Conservation (phyloP, 2,888 invertebrate genomes). For the Apodemia hepburni region DNA sequence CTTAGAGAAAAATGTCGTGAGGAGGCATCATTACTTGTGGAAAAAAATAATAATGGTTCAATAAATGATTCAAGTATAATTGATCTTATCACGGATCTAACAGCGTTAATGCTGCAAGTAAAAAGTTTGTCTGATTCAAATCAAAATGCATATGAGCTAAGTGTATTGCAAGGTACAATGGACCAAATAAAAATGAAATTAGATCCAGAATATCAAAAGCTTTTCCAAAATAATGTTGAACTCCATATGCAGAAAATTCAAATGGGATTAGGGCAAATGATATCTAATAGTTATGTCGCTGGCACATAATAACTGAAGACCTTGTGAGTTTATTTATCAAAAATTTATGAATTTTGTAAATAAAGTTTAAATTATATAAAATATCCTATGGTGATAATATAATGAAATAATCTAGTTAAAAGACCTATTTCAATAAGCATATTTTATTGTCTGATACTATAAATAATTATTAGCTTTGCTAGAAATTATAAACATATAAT, state of each 20-base stretch:
- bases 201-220: constrained; percentile 85
- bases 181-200: constrained; percentile 92
- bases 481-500: not conserved
- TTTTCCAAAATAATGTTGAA: constrained; percentile 94
- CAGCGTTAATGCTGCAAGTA: constrained; percentile 94
- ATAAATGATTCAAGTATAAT: constrained; percentile 83
- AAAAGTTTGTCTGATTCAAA: constrained; percentile 89
- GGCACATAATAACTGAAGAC: constrained; percentile 40
- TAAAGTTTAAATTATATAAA: constrained; percentile 24
- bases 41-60: constrained; percentile 83
- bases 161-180: constrained; percentile 94
- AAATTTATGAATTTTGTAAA: constrained; percentile 32
- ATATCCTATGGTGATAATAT: constrained; percentile 19
- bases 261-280: constrained; percentile 82
- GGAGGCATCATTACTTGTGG: constrained; percentile 90
- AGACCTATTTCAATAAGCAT: not conserved
- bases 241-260: constrained; percentile 95
- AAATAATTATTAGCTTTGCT: not conserved
- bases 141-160: constrained; percentile 94
- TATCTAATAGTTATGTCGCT: constrained; percentile 49
- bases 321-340: constrained; percentile 29
- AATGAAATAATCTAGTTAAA: constrained; percentile 3
- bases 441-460: not conserved
- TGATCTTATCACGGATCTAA: constrained; percentile 91
- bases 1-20: constrained; percentile 92